These are phyloP conservation scores for Osedax fenrisi DNA, from an alignment of 2,888 invertebrate species.

Conservation along the genomic window DNA sequence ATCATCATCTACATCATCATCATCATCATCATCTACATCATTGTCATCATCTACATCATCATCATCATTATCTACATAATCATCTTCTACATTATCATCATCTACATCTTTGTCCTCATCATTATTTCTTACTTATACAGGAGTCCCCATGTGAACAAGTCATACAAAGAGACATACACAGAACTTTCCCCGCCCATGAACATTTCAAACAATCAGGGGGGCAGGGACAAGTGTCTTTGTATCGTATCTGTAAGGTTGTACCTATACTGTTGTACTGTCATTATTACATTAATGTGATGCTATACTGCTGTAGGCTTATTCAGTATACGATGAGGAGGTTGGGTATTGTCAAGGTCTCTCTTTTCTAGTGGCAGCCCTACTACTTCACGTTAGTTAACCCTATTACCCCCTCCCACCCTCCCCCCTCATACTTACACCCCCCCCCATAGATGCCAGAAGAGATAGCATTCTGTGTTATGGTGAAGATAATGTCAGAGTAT, in stretches of 20 bases:
- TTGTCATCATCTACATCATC: too few relatives aligned
- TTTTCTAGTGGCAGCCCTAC: constrained; percentile 84
- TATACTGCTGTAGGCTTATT: constrained; percentile 66
- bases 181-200: constrained; percentile 96
- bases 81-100: too few relatives aligned
- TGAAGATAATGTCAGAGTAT: constrained; percentile 92
- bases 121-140: too few relatives aligned
- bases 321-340: constrained; percentile 89
- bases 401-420: not conserved
- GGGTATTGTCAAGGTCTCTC: constrained; percentile 98
- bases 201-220: constrained; percentile 91
- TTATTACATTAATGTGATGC: not conserved
- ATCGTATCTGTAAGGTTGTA: constrained; percentile 75
- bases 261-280: too few relatives aligned
- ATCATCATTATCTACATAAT: too few relatives aligned
- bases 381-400: constrained; percentile 70
- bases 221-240: constrained; percentile 83
- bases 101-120: too few relatives aligned
- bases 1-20: not conserved
- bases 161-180: constrained; percentile 86
- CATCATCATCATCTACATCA: not conserved
- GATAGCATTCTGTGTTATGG: constrained; percentile 90
- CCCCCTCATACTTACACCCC: too few relatives aligned
- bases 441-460: constrained; percentile 90
- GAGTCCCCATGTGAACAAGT: constrained; percentile 87